A percentile compares a stretch with the other conserved stretches of the same genome.
These are phyloP conservation scores for Melospiza georgiana DNA, from an alignment of 2,113 vertebrate genomes.

Conservation along the genomic window DNA sequence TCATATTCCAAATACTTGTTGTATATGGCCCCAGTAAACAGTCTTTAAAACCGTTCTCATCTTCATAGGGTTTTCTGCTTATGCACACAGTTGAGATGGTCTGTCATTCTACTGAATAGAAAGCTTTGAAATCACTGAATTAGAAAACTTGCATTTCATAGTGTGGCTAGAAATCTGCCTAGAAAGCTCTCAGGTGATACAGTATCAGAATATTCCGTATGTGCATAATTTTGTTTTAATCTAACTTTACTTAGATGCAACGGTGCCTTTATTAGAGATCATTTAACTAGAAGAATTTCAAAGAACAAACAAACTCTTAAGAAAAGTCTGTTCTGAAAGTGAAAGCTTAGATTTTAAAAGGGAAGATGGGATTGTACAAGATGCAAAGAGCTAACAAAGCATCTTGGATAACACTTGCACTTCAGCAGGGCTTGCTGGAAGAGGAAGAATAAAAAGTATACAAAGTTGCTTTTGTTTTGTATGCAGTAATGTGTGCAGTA, in stretches of 20 bases:
- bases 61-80: not conserved
- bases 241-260: not conserved
- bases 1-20: not conserved
- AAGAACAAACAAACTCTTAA: not conserved
- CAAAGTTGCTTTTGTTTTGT: not conserved
- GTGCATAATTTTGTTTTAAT: not conserved
- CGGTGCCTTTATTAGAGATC: not conserved
- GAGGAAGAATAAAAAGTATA: not conserved
- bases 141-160: not conserved
- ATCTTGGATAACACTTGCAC: not conserved
- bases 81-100: not conserved
- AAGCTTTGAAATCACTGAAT: not conserved
- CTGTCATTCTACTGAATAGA: not conserved
- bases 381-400: not conserved
- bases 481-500: not conserved
- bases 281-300: not conserved
- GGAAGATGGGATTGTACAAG: not conserved
- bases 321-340: not conserved
- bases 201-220: not conserved
- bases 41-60: not conserved
- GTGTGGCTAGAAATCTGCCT: not conserved
- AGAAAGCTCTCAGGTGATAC: not conserved
- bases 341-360: not conserved
- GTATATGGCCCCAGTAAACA: not conserved
- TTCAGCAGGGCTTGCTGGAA: not conserved